Conservation (phyloP, 2,797 vertebrate genomes). For the Periophthalmus magnuspinnatus region DNA sequence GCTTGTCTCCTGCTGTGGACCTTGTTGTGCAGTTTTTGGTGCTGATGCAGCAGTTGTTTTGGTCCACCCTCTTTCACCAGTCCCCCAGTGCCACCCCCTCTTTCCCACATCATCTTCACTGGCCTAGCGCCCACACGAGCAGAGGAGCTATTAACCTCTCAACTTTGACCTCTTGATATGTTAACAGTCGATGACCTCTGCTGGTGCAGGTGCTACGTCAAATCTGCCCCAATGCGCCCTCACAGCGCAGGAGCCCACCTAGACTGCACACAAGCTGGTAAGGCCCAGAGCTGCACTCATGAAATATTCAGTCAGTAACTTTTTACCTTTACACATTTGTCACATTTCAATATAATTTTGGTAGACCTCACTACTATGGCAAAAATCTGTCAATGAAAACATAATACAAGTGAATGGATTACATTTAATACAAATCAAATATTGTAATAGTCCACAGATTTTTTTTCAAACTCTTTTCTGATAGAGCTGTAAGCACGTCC, state of each 20-base stretch:
- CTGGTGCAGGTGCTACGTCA: constrained; percentile 85
- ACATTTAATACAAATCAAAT: not conserved
- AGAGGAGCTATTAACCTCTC: constrained; percentile 82
- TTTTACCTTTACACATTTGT: not conserved
- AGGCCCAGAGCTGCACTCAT: constrained; percentile 51
- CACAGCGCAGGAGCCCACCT: constrained; percentile 78
- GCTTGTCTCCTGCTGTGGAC: constrained; percentile 2
- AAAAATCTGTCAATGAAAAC: not conserved
- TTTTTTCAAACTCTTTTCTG: not conserved
- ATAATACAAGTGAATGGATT: not conserved
- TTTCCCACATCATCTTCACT: constrained; percentile 56
- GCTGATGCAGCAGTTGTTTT: constrained; percentile 38
- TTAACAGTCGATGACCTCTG: constrained; percentile 85
- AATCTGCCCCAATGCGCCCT: constrained; percentile 75
- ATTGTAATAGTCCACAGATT: not conserved
- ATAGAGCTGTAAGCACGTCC: constrained; percentile 1
- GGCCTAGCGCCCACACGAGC: constrained; percentile 82
- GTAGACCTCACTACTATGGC: not conserved
- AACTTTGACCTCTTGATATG: constrained; percentile 82
- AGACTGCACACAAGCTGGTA: constrained; percentile 79
- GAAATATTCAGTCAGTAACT: not conserved
- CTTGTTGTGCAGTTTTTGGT: constrained; percentile 30
- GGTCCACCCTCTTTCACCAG: constrained; percentile 27
- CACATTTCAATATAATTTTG: not conserved
- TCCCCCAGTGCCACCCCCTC: constrained; percentile 34